Evolutionary conservation across 2,113 vertebrate species (phyloP).

Genomic region (Lophius piscatorius): DNA sequence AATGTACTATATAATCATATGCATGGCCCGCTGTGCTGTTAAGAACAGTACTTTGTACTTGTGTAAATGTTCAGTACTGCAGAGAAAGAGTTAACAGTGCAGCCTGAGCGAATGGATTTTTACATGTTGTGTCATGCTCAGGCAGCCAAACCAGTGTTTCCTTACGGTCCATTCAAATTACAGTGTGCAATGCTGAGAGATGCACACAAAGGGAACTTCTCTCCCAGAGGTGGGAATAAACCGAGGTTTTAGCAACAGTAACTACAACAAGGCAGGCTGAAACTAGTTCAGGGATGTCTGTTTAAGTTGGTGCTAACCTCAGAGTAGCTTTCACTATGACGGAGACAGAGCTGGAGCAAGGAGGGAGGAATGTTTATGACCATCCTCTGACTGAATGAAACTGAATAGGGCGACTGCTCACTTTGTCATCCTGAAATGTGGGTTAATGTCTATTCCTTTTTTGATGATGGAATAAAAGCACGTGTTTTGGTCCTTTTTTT

Average conservation of each 20-base stretch:
- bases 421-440: conserved; percentile 39
- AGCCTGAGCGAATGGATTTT: conserved; percentile 42
- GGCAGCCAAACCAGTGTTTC: conserved; percentile 80
- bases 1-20: background rate
- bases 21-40: background rate
- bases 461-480: conserved; percentile 21
- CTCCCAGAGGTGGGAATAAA: conserved; percentile 70
- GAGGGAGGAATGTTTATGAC: conserved; percentile 46
- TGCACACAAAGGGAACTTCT: conserved; percentile 76
- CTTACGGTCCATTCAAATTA: conserved; percentile 72
- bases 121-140: conserved; percentile 78
- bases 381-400: conserved; percentile 47
- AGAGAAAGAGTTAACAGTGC: conserved; percentile 60
- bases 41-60: background rate
- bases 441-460: conserved; percentile 52
- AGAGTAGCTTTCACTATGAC: conserved; percentile 62
- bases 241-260: conserved; percentile 83
- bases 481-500: background rate
- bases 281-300: conserved; percentile 71
- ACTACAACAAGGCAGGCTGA: conserved; percentile 80
- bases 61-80: conserved; percentile 7
- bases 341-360: conserved; percentile 12
- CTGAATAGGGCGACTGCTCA: conserved; percentile 30
- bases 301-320: conserved; percentile 59
- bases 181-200: conserved; percentile 50